phyloP scores from a whole-genome alignment of 2,888 invertebrate genomes.

The Amblyjoppa proteus region DNA sequence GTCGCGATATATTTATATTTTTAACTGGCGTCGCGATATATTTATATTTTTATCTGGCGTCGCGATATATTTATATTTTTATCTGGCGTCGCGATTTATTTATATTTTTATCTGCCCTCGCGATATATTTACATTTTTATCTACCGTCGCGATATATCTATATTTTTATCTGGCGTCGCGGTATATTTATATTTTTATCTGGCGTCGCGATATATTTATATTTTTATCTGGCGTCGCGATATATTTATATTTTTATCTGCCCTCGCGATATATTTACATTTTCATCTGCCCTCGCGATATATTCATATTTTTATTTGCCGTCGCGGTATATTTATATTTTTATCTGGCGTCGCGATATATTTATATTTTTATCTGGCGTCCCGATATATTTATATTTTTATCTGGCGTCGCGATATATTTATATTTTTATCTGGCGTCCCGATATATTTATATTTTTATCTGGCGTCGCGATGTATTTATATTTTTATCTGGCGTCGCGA shows the following conservation, averaged over 20 bases:
- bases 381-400: constrained; percentile 9
- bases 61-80: constrained; percentile 10
- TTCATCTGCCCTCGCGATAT: constrained; percentile 4
- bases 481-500: constrained; percentile 5
- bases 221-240: no score
- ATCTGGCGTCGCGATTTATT: constrained; percentile 6
- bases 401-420: constrained; percentile 10
- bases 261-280: constrained; percentile 19
- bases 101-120: constrained; percentile 18
- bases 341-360: constrained; percentile 6
- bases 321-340: constrained; percentile 10
- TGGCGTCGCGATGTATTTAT: constrained; percentile 18
- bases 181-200: constrained; percentile 7
- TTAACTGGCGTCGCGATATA: background rate
- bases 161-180: constrained; percentile 6
- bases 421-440: constrained; percentile 12
- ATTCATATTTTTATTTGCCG: constrained; percentile 19
- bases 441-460: constrained; percentile 12
- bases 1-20: constrained; percentile 20
- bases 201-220: background rate
- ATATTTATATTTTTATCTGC: constrained; percentile 14
- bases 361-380: constrained; percentile 22
- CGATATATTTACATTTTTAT: constrained; percentile 10
- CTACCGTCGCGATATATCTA: constrained; percentile 15
- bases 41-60: constrained; percentile 20